A percentile compares a stretch with the other conserved stretches of the same genome.
Conservation (phyloP, 1,140 invertebrate species). For the Cyclina sinensis region DNA sequence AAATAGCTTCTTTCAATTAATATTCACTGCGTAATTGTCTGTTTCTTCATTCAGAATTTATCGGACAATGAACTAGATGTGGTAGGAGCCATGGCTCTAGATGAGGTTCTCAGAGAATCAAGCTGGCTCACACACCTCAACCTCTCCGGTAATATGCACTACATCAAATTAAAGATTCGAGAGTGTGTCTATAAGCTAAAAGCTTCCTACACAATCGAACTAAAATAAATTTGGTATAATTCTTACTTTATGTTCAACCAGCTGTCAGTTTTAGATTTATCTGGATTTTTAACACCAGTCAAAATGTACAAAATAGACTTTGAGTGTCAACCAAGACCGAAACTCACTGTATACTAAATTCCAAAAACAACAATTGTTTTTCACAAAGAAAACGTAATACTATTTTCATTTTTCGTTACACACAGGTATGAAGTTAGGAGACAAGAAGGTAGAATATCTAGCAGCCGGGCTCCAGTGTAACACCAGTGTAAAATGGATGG, state of each 20-base stretch:
- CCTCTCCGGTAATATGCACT: constrained; percentile 74
- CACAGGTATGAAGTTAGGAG: constrained; percentile 77
- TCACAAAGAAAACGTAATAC: no score
- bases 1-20: no score
- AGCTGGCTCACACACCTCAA: constrained; percentile 76
- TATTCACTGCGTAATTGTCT: no score
- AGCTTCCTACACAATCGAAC: no score
- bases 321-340: no score
- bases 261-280: not conserved
- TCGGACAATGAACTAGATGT: constrained; percentile 74
- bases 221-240: no score
- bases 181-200: no score
- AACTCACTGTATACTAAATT: no score
- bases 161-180: no score
- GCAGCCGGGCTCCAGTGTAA: constrained; percentile 80
- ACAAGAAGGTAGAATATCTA: constrained; percentile 76
- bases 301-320: no score
- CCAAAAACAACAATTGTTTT: no score
- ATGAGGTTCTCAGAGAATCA: constrained; percentile 73
- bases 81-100: constrained; percentile 71
- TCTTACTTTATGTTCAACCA: not conserved
- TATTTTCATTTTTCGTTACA: constrained; percentile 9
- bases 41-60: constrained; percentile 73
- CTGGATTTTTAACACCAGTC: no score
- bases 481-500: constrained; percentile 74